phyloP scores from a whole-genome alignment of 2,888 invertebrate species.

The Apotomis betuletana region DNA sequence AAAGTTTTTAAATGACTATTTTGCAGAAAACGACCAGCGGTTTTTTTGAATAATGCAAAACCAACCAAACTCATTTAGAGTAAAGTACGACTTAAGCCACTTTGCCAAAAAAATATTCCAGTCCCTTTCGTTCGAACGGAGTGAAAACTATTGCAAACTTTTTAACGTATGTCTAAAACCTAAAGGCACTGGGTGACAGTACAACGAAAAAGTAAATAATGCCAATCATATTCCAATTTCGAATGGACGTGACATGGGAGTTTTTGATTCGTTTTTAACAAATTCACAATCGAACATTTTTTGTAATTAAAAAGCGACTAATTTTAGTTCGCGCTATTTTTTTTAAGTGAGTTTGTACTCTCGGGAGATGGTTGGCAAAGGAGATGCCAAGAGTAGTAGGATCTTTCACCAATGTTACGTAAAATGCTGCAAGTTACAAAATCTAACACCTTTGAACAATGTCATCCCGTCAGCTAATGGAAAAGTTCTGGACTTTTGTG shows the following conservation, averaged over 20 bases:
- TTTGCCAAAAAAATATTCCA: too few species aligned
- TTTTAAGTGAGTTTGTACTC: conserved; percentile 45
- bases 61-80: too few species aligned
- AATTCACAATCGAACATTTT: conserved; percentile 54
- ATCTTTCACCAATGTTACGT: conserved; percentile 80
- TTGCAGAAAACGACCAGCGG: too few species aligned
- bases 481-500: conserved; percentile 86
- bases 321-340: conserved; percentile 50
- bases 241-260: conserved; percentile 57
- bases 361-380: conserved; percentile 71
- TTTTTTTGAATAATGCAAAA: too few species aligned
- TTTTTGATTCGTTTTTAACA: conserved; percentile 63
- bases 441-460: conserved; percentile 70
- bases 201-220: conserved; percentile 50
- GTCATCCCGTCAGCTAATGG: conserved; percentile 76
- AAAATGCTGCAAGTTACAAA: conserved; percentile 80
- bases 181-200: conserved; percentile 22
- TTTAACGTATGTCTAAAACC: background rate
- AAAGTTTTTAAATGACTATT: too few species aligned
- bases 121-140: too few species aligned
- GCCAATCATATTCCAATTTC: conserved; percentile 61
- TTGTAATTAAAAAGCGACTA: conserved; percentile 49
- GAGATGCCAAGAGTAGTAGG: conserved; percentile 70
- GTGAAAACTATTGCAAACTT: background rate
- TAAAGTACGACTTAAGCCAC: too few species aligned